phyloP scores from a whole-genome alignment of 2,797 vertebrate genomes.

The Pelodytes ibericus region DNA sequence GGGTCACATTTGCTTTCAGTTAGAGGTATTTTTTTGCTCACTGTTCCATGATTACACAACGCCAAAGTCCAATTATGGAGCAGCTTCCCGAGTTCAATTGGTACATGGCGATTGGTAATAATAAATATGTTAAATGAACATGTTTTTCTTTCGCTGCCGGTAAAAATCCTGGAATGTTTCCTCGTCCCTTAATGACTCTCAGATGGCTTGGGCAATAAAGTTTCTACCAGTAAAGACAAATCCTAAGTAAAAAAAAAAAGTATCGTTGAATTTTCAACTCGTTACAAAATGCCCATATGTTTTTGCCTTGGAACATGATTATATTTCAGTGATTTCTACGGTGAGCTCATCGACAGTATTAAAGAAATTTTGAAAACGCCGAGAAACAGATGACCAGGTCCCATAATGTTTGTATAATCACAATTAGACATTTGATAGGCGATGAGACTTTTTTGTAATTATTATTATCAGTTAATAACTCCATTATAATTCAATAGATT shows the following conservation, averaged over 20 bases:
- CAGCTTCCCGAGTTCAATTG: slow-evolving; percentile 6
- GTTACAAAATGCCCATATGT: not conserved
- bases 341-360: not conserved
- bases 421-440: not conserved
- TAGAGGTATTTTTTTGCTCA: slow-evolving; percentile 19
- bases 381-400: not conserved
- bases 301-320: not conserved
- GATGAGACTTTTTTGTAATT: not conserved
- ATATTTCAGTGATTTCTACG: slow-evolving; percentile 4
- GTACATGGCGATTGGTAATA: slow-evolving; percentile 17
- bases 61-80: not conserved
- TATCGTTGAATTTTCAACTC: not conserved
- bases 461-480: not conserved
- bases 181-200: slow-evolving; percentile 34
- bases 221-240: not conserved
- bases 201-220: slow-evolving; percentile 36
- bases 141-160: slow-evolving; percentile 30
- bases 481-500: not conserved
- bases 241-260: slow-evolving; percentile 10
- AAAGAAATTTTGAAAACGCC: not conserved
- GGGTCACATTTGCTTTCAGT: slow-evolving; percentile 36
- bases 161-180: slow-evolving; percentile 35
- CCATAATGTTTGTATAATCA: not conserved
- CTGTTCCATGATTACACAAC: slow-evolving; percentile 29
- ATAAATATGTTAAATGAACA: slow-evolving; percentile 38